Percentiles rank a stretch among this genome's conserved stretches.
Evolutionary conservation across 1,140 invertebrate species (phyloP).

Genomic region (Psilanteris sp.): DNA sequence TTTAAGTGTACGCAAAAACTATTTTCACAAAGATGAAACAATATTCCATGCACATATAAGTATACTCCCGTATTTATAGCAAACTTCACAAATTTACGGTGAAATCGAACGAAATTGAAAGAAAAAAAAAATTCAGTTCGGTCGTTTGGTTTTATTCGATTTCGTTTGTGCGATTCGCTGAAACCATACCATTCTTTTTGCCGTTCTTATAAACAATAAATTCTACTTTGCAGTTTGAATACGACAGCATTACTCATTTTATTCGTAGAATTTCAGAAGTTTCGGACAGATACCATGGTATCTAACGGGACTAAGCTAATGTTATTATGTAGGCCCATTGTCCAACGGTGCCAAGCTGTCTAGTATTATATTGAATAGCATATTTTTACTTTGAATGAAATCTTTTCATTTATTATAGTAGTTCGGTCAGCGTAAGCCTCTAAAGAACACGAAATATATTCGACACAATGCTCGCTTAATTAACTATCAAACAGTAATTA

Average conservation of each 20-base stretch:
- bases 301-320: conserved; percentile 61
- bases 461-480: background rate
- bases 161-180: too few relatives aligned
- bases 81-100: too few relatives aligned
- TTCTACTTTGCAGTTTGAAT: conserved; percentile 2
- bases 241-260: conserved; percentile 10
- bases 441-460: conserved; percentile 6
- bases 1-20: too few relatives aligned
- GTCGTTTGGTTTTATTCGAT: too few relatives aligned
- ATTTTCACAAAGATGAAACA: too few relatives aligned
- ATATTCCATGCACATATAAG: too few relatives aligned
- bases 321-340: conserved; percentile 59
- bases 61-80: too few relatives aligned
- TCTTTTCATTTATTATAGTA: conserved; percentile 27
- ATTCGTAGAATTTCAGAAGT: conserved; percentile 33
- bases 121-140: too few relatives aligned
- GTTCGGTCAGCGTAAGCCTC: conserved; percentile 6
- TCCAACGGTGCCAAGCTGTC: conserved; percentile 71
- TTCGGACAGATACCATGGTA: conserved; percentile 43
- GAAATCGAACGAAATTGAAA: too few relatives aligned
- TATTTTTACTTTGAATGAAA: conserved; percentile 41
- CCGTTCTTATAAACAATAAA: background rate
- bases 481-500: conserved; percentile 6
- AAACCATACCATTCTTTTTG: too few relatives aligned
- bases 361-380: conserved; percentile 49